Conservation (phyloP, 1,140 invertebrate species). For the Drosophila nigromelanica region DNA sequence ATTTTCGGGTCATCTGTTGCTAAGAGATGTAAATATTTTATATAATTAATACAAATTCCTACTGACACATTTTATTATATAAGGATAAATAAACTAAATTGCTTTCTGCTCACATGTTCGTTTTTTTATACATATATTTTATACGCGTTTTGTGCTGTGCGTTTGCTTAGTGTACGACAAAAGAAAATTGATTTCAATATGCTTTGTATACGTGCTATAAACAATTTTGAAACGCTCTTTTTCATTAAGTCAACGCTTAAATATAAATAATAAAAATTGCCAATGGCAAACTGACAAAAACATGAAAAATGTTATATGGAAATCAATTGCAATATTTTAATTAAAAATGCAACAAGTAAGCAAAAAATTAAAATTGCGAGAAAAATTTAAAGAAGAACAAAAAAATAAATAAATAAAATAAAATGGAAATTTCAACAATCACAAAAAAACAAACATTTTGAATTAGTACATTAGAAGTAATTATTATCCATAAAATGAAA, state of each 20-base stretch:
- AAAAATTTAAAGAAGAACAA: too few relatives aligned
- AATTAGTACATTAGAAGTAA: background rate
- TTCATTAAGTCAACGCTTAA: background rate
- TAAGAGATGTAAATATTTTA: too few relatives aligned
- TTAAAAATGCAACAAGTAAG: slow-evolving; percentile 3
- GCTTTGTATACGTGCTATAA: background rate
- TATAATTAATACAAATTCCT: too few relatives aligned
- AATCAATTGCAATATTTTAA: slow-evolving; percentile 25
- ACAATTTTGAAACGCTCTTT: background rate
- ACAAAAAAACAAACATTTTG: background rate
- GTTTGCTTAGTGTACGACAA: background rate
- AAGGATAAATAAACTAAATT: too few relatives aligned
- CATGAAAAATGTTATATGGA: slow-evolving; percentile 3
- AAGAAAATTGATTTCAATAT: background rate
- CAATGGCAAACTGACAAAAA: slow-evolving; percentile 12
- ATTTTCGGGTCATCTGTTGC: too few relatives aligned
- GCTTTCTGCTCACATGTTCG: too few relatives aligned
- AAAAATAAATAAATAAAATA: background rate
- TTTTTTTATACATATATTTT: too few relatives aligned
- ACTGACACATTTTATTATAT: too few relatives aligned
- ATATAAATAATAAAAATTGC: slow-evolving; percentile 6
- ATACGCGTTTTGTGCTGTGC: too few relatives aligned
- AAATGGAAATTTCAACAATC: slow-evolving; percentile 2
- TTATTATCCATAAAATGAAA: background rate
- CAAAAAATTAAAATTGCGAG: background rate